Conservation (phyloP, 1,140 invertebrate genomes). For the Andricus grossulariae region DNA sequence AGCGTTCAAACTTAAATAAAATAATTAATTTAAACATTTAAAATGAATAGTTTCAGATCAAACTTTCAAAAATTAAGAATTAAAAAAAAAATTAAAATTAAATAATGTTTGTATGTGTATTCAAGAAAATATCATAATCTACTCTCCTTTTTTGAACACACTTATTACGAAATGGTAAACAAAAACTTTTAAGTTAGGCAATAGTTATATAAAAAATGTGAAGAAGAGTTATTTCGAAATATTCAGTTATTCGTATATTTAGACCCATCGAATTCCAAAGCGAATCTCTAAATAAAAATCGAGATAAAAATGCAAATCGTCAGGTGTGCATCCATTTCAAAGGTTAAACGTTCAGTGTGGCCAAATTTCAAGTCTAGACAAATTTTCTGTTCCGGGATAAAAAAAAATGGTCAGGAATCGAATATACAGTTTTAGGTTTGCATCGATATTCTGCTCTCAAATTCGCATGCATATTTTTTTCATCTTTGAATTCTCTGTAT, state of each 20-base stretch:
- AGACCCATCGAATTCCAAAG: background rate
- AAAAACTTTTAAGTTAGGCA: no score
- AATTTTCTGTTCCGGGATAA: constrained; percentile 1
- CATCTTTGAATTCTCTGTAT: background rate
- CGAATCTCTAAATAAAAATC: background rate
- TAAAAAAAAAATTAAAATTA: no score
- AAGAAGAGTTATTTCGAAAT: no score
- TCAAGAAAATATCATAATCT: no score
- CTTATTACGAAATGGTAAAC: no score
- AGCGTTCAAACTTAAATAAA: no score
- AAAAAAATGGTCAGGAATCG: background rate
- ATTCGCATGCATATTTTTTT: background rate
- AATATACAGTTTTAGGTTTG: background rate
- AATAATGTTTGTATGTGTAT: no score
- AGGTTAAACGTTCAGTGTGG: background rate
- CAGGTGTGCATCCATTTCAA: background rate
- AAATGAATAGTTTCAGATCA: no score
- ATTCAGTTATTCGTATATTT: background rate
- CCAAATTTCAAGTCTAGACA: background rate
- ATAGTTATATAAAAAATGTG: no score
- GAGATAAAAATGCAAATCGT: background rate
- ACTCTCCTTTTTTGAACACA: no score
- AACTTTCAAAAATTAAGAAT: no score
- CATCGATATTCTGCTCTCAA: background rate
- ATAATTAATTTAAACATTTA: no score